Evolutionary conservation across 2,113 vertebrate genomes (phyloP), one percentile per base, ranked within the genome.

Genomic region (Scophthalmus maximus): DNA sequence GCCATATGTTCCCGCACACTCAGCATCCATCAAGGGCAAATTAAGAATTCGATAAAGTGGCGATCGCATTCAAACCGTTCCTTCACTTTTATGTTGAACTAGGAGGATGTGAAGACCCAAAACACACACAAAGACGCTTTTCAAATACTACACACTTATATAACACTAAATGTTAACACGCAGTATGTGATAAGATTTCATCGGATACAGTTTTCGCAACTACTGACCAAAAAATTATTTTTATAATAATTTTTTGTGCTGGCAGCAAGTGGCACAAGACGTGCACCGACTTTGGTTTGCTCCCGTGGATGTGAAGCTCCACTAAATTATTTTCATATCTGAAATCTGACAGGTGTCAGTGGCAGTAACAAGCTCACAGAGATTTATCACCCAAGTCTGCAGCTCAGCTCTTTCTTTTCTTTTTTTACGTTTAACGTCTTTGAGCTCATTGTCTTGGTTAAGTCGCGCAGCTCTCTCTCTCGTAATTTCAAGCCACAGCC

Each of bases 11-110:
- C 76, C 74, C 29, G 25, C 56, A 23, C 56, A 55, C 57, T 79
- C 58, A 3, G 77, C 71, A 76, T 87, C 67, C 63, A 79, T 90
- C 76, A 79, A 55, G 50, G 51, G 53, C 56, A 68, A 80, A 82
- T 74, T 79, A 79, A 72, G 65, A 76, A 79, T 82, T 76, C 68
- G 81, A 79, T 89, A 71, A 73, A n/a, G n/a, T n/a, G 66, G 64
- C 26, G 58, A 42, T 60, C 56, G 10, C n/a, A n/a, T n/a, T n/a
- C n/a, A 63, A 73, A 65, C 70, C 68, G 44, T 26, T 62, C 8
- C 27, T 66, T 15, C 8, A 23, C 20, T 12, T 20, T 29, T 51
- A 51, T 42, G 34, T 65, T 56, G 30, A 71, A 60, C 71, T 46
- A 70, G 60, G 57, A 46, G 36, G n/a, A 42, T n/a, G 9, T 15